Conservation (phyloP, 2,797 vertebrate species). For the Chelonia mydas region DNA sequence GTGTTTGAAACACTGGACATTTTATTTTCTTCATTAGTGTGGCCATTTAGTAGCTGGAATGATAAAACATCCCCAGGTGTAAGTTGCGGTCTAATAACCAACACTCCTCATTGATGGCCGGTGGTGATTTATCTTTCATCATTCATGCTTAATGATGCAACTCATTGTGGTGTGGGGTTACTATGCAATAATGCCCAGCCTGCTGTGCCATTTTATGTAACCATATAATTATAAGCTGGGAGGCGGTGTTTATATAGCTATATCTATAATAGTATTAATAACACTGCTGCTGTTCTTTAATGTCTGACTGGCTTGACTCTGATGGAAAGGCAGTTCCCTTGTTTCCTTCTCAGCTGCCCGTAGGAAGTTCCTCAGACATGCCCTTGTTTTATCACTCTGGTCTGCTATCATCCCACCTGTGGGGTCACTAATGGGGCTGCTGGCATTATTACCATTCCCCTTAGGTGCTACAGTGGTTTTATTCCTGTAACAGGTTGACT, state of each 20-base stretch:
- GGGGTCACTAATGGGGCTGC: not conserved
- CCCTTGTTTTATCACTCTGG: not conserved
- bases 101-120: not conserved
- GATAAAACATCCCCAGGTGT: not conserved
- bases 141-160: not conserved
- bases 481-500: not conserved
- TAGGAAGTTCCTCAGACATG: not conserved
- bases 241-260: not conserved
- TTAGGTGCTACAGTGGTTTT: not conserved
- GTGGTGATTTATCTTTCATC: not conserved
- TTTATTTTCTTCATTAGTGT: not conserved
- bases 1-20: not conserved
- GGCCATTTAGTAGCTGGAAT: not conserved
- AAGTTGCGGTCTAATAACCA: not conserved
- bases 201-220: not conserved
- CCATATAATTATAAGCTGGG: not conserved
- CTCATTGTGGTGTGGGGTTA: not conserved
- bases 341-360: not conserved
- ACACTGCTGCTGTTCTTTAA: not conserved
- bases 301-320: not conserved
- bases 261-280: not conserved
- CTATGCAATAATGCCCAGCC: rapidly evolving
- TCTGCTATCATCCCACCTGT: not conserved
- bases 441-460: not conserved
- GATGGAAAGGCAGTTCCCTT: not conserved